A percentile compares a stretch with the other conserved stretches of the same genome.
phyloP scores from a whole-genome alignment of 1,140 invertebrate genomes.

The Drosophila quadrilineata region DNA sequence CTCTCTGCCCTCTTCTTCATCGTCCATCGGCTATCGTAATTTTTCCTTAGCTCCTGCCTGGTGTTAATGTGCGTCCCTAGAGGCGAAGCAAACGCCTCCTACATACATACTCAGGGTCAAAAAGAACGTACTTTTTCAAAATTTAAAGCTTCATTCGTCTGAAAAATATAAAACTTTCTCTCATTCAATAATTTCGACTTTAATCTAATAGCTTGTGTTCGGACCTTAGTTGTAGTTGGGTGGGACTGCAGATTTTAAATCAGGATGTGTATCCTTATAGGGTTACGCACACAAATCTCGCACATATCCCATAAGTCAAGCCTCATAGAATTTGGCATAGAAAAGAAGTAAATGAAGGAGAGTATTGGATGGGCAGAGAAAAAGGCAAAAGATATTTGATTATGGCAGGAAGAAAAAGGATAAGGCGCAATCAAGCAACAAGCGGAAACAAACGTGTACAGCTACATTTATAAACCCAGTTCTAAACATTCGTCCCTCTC shows the following conservation, averaged over 20 bases:
- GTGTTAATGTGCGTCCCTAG: constrained; percentile 60
- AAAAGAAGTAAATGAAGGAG: constrained; percentile 2
- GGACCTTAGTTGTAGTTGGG: background rate
- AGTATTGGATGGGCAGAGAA: background rate
- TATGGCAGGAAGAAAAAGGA: constrained; percentile 49
- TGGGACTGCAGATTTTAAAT: background rate
- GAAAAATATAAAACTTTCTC: too few relatives aligned
- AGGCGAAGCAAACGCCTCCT: background rate
- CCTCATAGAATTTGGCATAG: constrained; percentile 52
- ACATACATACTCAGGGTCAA: background rate
- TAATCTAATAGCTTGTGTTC: too few relatives aligned
- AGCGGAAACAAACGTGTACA: background rate
- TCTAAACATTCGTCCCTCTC: background rate
- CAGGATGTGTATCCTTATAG: constrained; percentile 1
- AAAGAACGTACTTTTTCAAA: too few relatives aligned
- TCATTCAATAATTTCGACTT: background rate
- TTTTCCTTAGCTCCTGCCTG: background rate
- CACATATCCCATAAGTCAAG: constrained; percentile 47
- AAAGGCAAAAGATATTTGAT: constrained; percentile 45
- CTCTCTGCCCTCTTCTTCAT: background rate
- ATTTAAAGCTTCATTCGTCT: too few relatives aligned
- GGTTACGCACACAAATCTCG: constrained; percentile 26
- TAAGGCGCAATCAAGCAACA: constrained; percentile 39
- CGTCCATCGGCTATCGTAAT: too few relatives aligned
- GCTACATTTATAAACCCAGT: background rate